Conservation (phyloP, 2,888 invertebrate species). For the Chymomyza amoena region DNA sequence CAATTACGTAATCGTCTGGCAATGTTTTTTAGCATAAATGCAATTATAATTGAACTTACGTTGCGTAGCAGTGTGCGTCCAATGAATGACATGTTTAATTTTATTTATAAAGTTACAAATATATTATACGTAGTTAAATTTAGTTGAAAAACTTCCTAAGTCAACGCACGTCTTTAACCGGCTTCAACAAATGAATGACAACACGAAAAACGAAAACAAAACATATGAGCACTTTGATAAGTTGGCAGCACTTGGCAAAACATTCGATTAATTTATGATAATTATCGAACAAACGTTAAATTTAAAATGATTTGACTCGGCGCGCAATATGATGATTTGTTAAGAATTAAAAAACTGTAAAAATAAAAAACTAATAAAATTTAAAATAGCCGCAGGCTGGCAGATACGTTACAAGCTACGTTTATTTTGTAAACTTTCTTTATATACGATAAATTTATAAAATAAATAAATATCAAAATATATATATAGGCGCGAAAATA, state of each 20-base stretch:
- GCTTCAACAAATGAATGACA: slow-evolving; percentile 28
- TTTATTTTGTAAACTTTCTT: too few relatives aligned
- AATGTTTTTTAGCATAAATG: slow-evolving; percentile 30
- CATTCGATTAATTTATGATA: neutral
- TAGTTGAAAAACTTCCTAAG: neutral
- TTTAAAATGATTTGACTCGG: neutral
- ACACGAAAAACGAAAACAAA: slow-evolving; percentile 38
- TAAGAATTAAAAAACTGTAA: too few relatives aligned
- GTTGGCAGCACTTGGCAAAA: slow-evolving; percentile 27
- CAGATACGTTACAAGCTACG: too few relatives aligned
- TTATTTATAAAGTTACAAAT: neutral
- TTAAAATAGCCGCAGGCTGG: too few relatives aligned
- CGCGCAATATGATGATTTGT: too few relatives aligned
- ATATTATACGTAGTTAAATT: neutral
- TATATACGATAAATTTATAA: too few relatives aligned
- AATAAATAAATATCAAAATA: too few relatives aligned
- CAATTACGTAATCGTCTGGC: slow-evolving; percentile 62
- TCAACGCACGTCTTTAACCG: slow-evolving; percentile 16
- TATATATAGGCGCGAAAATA: too few relatives aligned
- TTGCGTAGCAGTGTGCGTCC: slow-evolving; percentile 66
- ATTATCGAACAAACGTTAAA: neutral
- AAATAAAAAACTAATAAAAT: too few relatives aligned
- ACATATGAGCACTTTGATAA: slow-evolving; percentile 27
- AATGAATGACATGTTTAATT: slow-evolving; percentile 71
- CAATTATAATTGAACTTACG: slow-evolving; percentile 59